Base-by-base conservation (phyloP, 2,113 vertebrate genomes). In the Paedocypris sp. region DNA sequence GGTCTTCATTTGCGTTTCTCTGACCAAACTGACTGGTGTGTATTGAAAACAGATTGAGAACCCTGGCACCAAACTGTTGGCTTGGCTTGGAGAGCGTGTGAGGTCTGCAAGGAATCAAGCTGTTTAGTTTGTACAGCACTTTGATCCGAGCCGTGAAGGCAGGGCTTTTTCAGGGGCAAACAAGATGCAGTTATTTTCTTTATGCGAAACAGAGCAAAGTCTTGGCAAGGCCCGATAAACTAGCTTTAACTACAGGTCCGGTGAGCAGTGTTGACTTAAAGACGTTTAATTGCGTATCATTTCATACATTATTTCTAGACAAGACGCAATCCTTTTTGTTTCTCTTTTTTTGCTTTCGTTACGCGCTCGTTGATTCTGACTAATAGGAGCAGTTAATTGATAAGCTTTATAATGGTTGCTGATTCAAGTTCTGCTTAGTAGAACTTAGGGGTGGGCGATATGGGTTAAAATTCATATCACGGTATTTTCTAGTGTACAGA, bases 21-120 rank as follows among this genome's bases (percentile, higher is more conserved):
- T 78, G 72, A 68, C 70, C 76, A 78, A 81, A 79, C 77, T 76
- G 70, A 73, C 73, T 77, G n/a, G 41, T 68, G 69, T 7, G 60
- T 66, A 69, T 75, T 80, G 71, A 57, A 66, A 59, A 52, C 52
- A 71, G 39, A 69, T 52, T 65, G 74, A 41, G 60, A 62, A n/a
- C 4, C 54, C 65, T 75, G 66, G 43, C 82, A 79, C 75, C 50
- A 45, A 63, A 69, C 66, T 77, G 77, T 53, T 58, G 56, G 42
- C 68, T 62, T 66, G n/a, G 67, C 71, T 73, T 72, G 41, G 35
- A 22, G 57, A 67, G 63, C 49, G 60, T 75, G 72, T 72, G 70
- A 79, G 73, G 69, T 74, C 73, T 70, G 61, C 48, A 69, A 63
- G 23, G 52, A 72, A 68, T 69, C 66, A 36, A 64, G 39, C 26